Base-by-base conservation (phyloP, 35 echinoderm and acorn worm genomes). In the Apostichopus californicus region DNA sequence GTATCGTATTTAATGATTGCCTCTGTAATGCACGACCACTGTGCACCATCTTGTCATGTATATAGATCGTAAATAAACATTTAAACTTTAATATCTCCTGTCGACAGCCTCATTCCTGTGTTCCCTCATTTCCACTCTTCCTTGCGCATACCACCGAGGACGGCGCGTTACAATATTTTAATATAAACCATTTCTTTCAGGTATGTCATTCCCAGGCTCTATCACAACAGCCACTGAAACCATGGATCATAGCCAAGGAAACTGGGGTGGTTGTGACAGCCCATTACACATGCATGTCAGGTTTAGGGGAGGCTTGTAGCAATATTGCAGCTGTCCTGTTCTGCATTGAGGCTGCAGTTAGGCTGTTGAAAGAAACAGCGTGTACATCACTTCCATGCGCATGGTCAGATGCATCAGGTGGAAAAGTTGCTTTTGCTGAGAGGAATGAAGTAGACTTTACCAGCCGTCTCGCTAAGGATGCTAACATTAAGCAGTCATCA, bases 261-360 rank as follows among this genome's bases (percentile, higher is more conserved):
- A 28, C 80, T 91, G 90, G 68, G 28, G 73, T 8, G 5, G 75
- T 91, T 7, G n/a, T 77, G 54, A 79, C 9, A 24, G 90, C 71
- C 56, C 90, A 91, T 78, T 91, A 75, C 90, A 91, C 64, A 21
- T 91, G 90, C 79, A 91, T 79, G 90, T 10, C 90, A 20, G 73
- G 54, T 15, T 78, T 91, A 70, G 73, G 90, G 18, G 5, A 91
- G 68, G 18, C 75, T 8, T 91, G 90, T 46, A 78, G 90, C 54
- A 0, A 86, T 21, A 60, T 86, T 86, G 82, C 53, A 56, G 82
- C 82, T 14, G 24, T 86, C 21, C 14, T 86, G 14, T 56, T 86
- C 55, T 22, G 53, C 17, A 8, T 86, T 86, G 55, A 86, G 15
- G 82, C 82, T 8, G 82, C 9, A 8, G 82, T 54, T 24, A 79